phyloP scores from a whole-genome alignment of 2,113 vertebrate genomes.

The Orthonyx spaldingii region DNA sequence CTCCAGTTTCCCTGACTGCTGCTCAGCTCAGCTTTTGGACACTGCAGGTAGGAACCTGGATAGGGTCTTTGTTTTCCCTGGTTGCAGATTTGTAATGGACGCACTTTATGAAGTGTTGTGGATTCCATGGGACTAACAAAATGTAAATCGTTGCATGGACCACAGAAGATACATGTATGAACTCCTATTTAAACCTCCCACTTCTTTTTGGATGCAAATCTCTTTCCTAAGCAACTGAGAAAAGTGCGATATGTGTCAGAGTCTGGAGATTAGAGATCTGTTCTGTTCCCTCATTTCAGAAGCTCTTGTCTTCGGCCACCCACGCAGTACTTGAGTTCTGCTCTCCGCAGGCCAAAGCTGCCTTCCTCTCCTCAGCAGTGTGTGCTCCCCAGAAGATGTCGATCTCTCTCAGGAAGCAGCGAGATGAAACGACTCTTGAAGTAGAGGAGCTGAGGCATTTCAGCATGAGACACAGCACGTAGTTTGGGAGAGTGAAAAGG shows the following conservation, averaged over 20 bases:
- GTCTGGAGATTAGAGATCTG: constrained; percentile 68
- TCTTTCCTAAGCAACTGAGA: constrained; percentile 67
- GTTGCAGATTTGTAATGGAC: neutral
- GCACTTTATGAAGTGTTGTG: neutral
- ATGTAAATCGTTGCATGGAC: neutral
- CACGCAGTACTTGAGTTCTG: constrained; percentile 61
- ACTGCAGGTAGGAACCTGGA: neutral
- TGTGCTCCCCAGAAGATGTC: constrained; percentile 38
- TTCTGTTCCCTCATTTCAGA: constrained; percentile 62
- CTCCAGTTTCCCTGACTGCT: neutral
- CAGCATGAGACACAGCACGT: constrained; percentile 42
- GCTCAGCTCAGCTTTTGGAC: neutral
- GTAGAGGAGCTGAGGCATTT: constrained; percentile 46
- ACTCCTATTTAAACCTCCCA: constrained; percentile 62
- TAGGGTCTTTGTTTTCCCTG: neutral
- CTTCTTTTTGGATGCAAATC: constrained; percentile 63
- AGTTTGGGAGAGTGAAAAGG: constrained; percentile 49
- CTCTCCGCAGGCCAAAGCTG: constrained; percentile 50
- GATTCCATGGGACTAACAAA: neutral
- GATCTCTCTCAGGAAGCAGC: constrained; percentile 46
- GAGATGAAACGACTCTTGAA: constrained; percentile 8
- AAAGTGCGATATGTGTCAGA: constrained; percentile 63
- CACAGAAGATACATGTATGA: constrained; percentile 18
- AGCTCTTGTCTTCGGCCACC: constrained; percentile 62
- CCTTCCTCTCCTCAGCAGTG: constrained; percentile 27